Evolutionary conservation across 1,140 invertebrate species (phyloP), one percentile per base, ranked within the genome.

Genomic region (Drosophila pseudoananassae): DNA sequence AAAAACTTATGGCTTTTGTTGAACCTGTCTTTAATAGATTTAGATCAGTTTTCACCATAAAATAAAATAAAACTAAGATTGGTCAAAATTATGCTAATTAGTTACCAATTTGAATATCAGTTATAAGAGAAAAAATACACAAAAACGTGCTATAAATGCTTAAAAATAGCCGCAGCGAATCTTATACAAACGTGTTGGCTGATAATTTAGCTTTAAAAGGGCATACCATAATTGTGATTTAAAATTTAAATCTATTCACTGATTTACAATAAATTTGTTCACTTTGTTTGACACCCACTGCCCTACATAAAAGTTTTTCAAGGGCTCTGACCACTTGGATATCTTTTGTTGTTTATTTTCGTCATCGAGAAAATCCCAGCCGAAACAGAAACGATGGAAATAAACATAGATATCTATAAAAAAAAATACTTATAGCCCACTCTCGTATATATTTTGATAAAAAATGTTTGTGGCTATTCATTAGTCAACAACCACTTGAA

Each of bases 281-380:
- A 6, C 36, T 61, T 31, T 40, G 20, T 60, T 51, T 52, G 27
- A 25, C 47, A 49, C 45, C 15, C 27, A 72, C 25, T 72, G 70
- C 31, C 68, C 54, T 38, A 61, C 68, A 60, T 73, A 38, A 17
- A 40, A 23, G 15, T 47, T 72, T 54, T 54, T 55, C 69, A 63
- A 72, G 50, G 52, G 49, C 55, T 33, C 23, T n/a, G 15, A 51
- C 25, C 29, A 59, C 58, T 20, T 36, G 36, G 15, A 43, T 29
- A 46, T 43, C 46, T 55, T 23, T 38, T 69, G 29, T 73, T 63
- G 69, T 51, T 73, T 56, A 72, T 73, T 73, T 74, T 74, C 31
- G 58, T 74, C 69, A 73, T 55, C 68, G 52, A 53, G 68, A 63
- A 73, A 74, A 74, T 8, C 50, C 20, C 43, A 45, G 36, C 38